A percentile compares a stretch with the other conserved stretches of the same genome.
phyloP scores from a whole-genome alignment of 2,113 vertebrate genomes.

The Gallinago jamesoni region DNA sequence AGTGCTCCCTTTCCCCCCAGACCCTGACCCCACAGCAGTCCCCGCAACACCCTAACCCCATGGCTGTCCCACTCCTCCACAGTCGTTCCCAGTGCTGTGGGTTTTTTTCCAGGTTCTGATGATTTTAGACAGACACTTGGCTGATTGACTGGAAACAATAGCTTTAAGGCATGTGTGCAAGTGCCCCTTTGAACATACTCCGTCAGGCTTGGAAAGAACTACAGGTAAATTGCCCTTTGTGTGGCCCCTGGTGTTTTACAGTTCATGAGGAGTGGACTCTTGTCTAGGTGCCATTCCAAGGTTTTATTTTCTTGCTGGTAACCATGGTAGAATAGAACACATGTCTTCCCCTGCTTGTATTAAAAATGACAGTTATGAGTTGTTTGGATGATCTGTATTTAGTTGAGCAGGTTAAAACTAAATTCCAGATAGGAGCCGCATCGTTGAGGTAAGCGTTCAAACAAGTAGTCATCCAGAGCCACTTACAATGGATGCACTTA shows the following conservation, averaged over 20 bases:
- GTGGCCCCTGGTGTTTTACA: too few species aligned
- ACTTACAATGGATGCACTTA: background rate
- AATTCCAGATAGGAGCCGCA: background rate
- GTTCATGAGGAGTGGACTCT: accelerated
- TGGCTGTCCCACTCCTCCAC: accelerated
- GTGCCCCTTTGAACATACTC: accelerated
- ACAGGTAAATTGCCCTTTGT: accelerated
- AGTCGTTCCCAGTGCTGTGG: accelerated
- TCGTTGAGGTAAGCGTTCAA: background rate
- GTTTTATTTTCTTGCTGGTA: background rate
- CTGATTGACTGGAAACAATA: background rate
- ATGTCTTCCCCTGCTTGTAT: background rate
- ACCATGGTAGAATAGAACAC: accelerated
- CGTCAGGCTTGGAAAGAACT: background rate
- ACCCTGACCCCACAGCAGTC: too few species aligned
- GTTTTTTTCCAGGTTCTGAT: background rate
- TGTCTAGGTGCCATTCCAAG: background rate
- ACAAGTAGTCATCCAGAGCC: background rate
- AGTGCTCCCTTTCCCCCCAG: too few species aligned
- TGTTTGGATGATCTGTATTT: background rate
- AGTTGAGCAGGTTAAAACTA: background rate
- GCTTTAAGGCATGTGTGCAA: background rate
- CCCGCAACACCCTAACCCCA: background rate
- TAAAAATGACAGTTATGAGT: background rate
- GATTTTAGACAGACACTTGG: background rate